A percentile compares a stretch with the other conserved stretches of the same genome.
phyloP scores from a whole-genome alignment of 2,888 invertebrate species.

The Caenorhabditis angaria region DNA sequence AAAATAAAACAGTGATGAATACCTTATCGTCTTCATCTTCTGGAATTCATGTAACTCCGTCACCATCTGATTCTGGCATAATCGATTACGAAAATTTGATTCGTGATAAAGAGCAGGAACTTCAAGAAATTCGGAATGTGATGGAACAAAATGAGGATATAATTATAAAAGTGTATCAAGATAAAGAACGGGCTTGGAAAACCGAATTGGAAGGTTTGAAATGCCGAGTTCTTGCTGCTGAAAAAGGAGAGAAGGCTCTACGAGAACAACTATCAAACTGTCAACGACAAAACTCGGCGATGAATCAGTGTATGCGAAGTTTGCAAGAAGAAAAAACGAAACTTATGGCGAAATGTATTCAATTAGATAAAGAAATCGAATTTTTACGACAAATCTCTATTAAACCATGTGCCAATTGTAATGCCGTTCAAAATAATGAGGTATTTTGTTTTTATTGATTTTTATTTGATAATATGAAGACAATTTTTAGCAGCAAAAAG shows the following conservation, averaged over 20 bases:
- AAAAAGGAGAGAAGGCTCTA: conserved; percentile 56
- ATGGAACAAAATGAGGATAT: conserved; percentile 67
- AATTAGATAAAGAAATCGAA: conserved; percentile 46
- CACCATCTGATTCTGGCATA: conserved; percentile 70
- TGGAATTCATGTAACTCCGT: conserved; percentile 67
- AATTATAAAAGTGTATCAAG: conserved; percentile 60
- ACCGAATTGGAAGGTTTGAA: conserved; percentile 53
- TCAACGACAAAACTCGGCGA: conserved; percentile 50
- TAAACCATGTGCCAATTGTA: conserved; percentile 25
- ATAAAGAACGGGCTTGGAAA: conserved; percentile 57
- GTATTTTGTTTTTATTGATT: conserved; percentile 9
- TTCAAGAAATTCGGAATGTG: conserved; percentile 53
- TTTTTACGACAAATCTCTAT: conserved; percentile 21
- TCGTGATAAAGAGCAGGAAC: conserved; percentile 69
- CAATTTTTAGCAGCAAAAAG: conserved; percentile 6
- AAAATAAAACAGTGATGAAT: conserved; percentile 29
- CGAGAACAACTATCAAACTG: conserved; percentile 52
- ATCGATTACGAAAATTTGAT: conserved; percentile 69
- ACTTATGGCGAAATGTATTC: conserved; percentile 48
- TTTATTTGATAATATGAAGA: no score
- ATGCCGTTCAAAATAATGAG: conserved; percentile 11
- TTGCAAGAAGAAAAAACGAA: conserved; percentile 54
- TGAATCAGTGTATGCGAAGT: conserved; percentile 38
- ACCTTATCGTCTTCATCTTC: conserved; percentile 47
- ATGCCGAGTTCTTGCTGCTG: conserved; percentile 47